A percentile compares a stretch with the other conserved stretches of the same genome.
phyloP scores from a whole-genome alignment of 2,113 vertebrate genomes.

The Tautogolabrus adspersus region DNA sequence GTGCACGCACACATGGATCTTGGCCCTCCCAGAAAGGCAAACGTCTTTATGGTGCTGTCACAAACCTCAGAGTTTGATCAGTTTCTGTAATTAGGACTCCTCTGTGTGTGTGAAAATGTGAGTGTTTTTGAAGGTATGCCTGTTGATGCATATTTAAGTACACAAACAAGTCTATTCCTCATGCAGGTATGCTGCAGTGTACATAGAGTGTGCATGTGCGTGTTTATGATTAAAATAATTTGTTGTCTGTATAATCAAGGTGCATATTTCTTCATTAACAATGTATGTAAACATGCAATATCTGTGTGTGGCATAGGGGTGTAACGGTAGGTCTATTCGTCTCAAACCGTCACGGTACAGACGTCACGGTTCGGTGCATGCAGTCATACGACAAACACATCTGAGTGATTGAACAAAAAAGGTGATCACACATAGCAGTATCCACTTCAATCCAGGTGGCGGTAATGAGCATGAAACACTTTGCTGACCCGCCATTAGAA shows the following conservation, averaged over 20 bases:
- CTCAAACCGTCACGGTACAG: too few species aligned
- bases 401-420: too few species aligned
- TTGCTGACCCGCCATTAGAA: too few species aligned
- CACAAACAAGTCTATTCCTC: not conserved
- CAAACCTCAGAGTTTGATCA: conserved; percentile 49
- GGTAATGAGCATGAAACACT: too few species aligned
- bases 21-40: conserved; percentile 47
- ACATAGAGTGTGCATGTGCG: not conserved
- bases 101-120: conserved; percentile 6
- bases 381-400: too few species aligned
- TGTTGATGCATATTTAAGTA: not conserved
- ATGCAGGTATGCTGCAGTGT: not conserved
- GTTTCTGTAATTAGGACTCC: conserved; percentile 43
- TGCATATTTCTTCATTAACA: not conserved
- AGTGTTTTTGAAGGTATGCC: not conserved
- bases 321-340: too few species aligned
- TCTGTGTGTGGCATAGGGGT: not conserved
- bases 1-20: not conserved
- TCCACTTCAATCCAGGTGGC: too few species aligned
- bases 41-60: conserved; percentile 44
- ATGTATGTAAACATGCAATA: not conserved
- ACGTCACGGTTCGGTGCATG: too few species aligned
- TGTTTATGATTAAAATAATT: not conserved
- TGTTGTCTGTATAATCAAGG: not conserved
- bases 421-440: too few species aligned